These are phyloP conservation scores for Aphyosemion australe DNA, from an alignment of 2,113 vertebrate genomes.

Conservation along the genomic window DNA sequence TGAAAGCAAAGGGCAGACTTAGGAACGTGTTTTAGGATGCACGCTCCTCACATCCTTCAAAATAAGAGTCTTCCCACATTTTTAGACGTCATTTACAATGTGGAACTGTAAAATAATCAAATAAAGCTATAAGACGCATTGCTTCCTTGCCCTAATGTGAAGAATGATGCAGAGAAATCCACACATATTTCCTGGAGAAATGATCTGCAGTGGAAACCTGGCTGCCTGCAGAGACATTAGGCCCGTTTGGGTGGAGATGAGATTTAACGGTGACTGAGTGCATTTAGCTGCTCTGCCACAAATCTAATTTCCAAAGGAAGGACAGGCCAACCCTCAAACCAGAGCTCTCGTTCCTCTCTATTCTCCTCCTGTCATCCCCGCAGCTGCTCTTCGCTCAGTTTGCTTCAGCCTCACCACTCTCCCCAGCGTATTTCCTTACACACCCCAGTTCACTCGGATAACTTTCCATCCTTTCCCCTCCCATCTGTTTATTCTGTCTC, in stretches of 20 bases:
- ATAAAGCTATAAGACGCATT: not conserved
- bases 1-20: conserved; percentile 16
- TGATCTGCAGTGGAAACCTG: conserved; percentile 1
- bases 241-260: conserved; percentile 37
- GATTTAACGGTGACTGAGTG: conserved; percentile 26
- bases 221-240: conserved; percentile 11
- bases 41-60: not conserved
- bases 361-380: conserved; percentile 20
- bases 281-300: conserved; percentile 41
- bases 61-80: not conserved
- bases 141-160: not conserved
- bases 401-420: conserved; percentile 28
- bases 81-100: not conserved
- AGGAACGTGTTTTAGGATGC: conserved; percentile 37
- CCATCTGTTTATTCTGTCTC: conserved; percentile 5
- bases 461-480: conserved; percentile 19
- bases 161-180: not conserved
- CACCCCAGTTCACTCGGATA: conserved; percentile 18
- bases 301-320: conserved; percentile 63
- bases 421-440: conserved; percentile 4
- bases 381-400: conserved; percentile 34
- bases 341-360: conserved; percentile 39
- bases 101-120: not conserved
- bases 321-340: conserved; percentile 56
- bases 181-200: not conserved